phyloP scores from a whole-genome alignment of 1,140 invertebrate genomes.

The Apis dorsata region DNA sequence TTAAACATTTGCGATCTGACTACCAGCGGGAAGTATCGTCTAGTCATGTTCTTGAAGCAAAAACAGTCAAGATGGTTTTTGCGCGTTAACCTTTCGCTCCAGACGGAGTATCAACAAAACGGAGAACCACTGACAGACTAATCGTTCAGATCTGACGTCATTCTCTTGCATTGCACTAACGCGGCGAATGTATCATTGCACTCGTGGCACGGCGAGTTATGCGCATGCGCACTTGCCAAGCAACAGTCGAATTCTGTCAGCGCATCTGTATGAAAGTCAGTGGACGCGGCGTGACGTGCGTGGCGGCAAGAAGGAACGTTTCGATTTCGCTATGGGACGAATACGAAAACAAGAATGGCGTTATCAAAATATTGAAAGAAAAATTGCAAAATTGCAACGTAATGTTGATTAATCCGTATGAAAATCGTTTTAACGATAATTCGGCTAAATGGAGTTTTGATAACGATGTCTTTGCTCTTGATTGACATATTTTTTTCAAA shows the following conservation, averaged over 20 bases:
- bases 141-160: conserved; percentile 64
- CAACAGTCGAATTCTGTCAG: neutral
- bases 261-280: neutral
- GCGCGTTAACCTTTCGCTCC: conserved; percentile 52
- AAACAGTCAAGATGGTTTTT: conserved; percentile 29
- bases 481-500: neutral
- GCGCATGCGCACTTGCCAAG: conserved; percentile 7
- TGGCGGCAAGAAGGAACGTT: neutral
- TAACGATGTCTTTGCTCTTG: neutral
- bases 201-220: neutral
- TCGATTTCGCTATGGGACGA: neutral
- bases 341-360: too few relatives aligned
- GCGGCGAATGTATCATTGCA: conserved; percentile 51
- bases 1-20: neutral
- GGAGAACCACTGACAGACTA: conserved; percentile 71
- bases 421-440: neutral
- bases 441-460: neutral
- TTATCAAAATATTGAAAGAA: too few relatives aligned
- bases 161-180: conserved; percentile 46
- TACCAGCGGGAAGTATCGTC: neutral
- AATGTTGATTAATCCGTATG: neutral
- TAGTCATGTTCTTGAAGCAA: neutral
- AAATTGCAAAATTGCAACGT: neutral
- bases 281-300: neutral
- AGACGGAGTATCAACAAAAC: conserved; percentile 70